Base-by-base conservation (phyloP, 2,888 invertebrate genomes). In the Plagodis dolabraria region DNA sequence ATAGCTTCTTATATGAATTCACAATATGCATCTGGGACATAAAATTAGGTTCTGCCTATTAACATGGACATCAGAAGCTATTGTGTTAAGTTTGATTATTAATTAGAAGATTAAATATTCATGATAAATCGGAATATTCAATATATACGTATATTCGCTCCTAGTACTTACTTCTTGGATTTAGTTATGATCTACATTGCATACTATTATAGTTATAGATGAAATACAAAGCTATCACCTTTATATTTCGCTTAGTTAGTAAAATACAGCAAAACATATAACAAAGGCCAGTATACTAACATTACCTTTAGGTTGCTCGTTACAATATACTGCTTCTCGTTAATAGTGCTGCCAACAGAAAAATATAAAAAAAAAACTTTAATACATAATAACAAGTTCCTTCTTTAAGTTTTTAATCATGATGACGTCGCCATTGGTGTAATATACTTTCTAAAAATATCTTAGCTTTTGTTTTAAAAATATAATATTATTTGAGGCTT, bases 131-230 rank as follows among this genome's bases (percentile, higher is more conserved):
- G 68, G 65, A 65, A 67, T 69, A 48, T n/a, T 55, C 65, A 65
- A 65, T 72, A 71, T 59, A 69, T 53, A 55, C 35, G 36, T 44
- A 71, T 68, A 67, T 64, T 74, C 75, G 69, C 74, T 73, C 64
- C 68, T 72, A 74, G 76, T 79, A 79, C 77, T 77, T 79, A 77
- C 70, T 65, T 65, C 62, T 74, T 62, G 70, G 70, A 64, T 72
- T 76, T 77, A 79, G 74, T 74, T 69, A 63, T 48, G 53, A 51
- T 22, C 51, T 60, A 50, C 36, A 61, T 53, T 65, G 65, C 48
- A 54, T 62, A 54, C 47, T 57, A 22, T 47, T 60, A 47, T 64
- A 65, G 53, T 48, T 57, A 33, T 52, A 58, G 9, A 56, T 42
- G 42, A 60, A 52, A 63, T 44, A 46, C 38, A 60, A 47, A 46